Conservation (phyloP, 2,797 vertebrate species). For the Acestrorhynchus altus region DNA sequence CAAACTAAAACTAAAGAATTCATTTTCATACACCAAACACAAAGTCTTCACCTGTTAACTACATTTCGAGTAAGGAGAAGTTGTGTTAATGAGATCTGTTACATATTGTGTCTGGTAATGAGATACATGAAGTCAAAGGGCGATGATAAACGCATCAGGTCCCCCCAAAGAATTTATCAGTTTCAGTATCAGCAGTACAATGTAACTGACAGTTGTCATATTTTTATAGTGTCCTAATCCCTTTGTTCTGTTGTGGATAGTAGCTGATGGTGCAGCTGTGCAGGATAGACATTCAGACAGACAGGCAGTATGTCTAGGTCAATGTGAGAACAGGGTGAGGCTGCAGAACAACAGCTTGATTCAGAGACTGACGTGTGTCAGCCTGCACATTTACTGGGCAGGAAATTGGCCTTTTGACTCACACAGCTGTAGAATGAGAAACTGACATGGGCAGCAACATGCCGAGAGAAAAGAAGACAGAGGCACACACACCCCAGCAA, state of each 20-base stretch:
- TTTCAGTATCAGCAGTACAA: too few species aligned
- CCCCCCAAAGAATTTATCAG: too few species aligned
- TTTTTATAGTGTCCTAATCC: not conserved
- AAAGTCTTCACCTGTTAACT: not conserved
- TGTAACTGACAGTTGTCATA: not conserved
- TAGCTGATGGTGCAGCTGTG: not conserved
- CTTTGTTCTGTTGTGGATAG: not conserved
- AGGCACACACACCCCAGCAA: conserved; percentile 2
- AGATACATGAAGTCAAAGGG: too few species aligned
- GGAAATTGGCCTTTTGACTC: conserved; percentile 28
- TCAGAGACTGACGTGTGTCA: conserved; percentile 37
- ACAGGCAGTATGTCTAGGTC: not conserved
- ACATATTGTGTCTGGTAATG: too few species aligned
- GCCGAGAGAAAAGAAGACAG: conserved; percentile 24
- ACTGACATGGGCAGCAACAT: conserved; percentile 12
- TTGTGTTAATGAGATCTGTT: not conserved
- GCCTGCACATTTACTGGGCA: conserved; percentile 32
- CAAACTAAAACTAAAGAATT: not conserved
- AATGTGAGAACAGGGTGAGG: not conserved
- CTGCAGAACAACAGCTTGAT: conserved; percentile 35
- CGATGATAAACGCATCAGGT: too few species aligned
- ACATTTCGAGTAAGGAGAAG: not conserved
- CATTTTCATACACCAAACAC: not conserved
- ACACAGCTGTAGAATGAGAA: conserved; percentile 18
- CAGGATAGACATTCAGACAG: not conserved